phyloP scores from a whole-genome alignment of 92 coral and sea anemone genomes.

The Paramuricea clavata region DNA sequence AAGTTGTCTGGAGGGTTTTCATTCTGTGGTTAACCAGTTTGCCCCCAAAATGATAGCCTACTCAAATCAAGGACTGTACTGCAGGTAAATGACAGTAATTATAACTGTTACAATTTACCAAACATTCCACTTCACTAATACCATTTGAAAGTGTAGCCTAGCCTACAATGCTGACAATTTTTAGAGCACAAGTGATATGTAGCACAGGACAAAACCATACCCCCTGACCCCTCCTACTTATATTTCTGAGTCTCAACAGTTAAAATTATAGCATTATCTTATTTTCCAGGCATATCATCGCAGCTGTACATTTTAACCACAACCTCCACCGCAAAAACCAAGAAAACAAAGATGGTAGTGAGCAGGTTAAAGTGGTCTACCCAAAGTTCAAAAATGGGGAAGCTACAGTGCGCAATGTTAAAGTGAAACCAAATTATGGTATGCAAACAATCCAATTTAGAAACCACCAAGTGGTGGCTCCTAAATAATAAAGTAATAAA shows the following conservation, averaged over 20 bases:
- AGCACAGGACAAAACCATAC: neutral
- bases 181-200: too few relatives aligned
- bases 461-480: neutral
- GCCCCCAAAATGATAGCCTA: conserved; percentile 16
- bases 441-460: neutral
- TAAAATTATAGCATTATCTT: too few relatives aligned
- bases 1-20: conserved; percentile 11
- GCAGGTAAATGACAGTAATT: conserved; percentile 36
- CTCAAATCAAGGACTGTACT: conserved; percentile 35
- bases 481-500: neutral
- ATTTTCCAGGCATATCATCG: neutral
- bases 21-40: conserved; percentile 23
- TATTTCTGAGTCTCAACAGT: too few relatives aligned
- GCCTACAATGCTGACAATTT: too few relatives aligned
- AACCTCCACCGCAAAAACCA: conserved; percentile 6
- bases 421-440: conserved; percentile 40
- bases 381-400: conserved; percentile 34
- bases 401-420: conserved; percentile 34
- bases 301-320: conserved; percentile 28
- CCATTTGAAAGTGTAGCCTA: too few relatives aligned
- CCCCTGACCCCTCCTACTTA: too few relatives aligned
- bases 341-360: conserved; percentile 15
- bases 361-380: conserved; percentile 7
- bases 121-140: too few relatives aligned
- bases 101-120: too few relatives aligned